Base-by-base conservation (phyloP, 2,888 invertebrate genomes). In the Rhamphomyia laevipes region DNA sequence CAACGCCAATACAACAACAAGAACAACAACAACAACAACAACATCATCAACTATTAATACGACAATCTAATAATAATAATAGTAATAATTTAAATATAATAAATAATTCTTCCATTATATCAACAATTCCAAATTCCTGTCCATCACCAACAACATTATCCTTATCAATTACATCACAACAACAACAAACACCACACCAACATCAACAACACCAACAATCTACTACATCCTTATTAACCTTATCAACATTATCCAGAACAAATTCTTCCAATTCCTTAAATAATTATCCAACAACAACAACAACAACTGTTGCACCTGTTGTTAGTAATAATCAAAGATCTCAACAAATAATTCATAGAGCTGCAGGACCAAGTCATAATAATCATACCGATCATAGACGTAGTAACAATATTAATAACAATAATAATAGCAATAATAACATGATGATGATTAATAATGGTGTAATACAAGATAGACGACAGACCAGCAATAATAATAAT, bases 321-420 rank as follows among this genome's bases (percentile, higher is more conserved):
- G 54, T 52, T 37, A 52, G 55, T 58, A 58, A 58, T 55, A 57
- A 60, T 57, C 59, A 60, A 55, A 59, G 60, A 56, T 59, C 59
- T 55, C 60, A 59, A 57, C 60, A 59, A 55, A 55, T 56, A 53
- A 53, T 55, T 49, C 56, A 58, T 58, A 55, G 59, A 60, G 53
- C 56, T 54, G 55, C 59, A 47, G 55, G 59, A 55, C 55, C 61
- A 53, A 57, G 57, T 51, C 60, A 61, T 57, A 56, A 56, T 46
- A 57, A 51, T 51, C 54, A 51, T 45, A 55, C 52, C 43, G 42
- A 42, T 15, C 42, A 42, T 42, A 42, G 42, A 15, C 42, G 21
- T 42, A 23, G 27, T 15, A 42, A 42, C 27, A 42, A 15, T 41
- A 21, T 13, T 13, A 16, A 21, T 21, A 12, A 11, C 15, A 42